Evolutionary conservation across 1,140 invertebrate species (phyloP), one percentile per base, ranked within the genome.

Genomic region (Lordiphosa clarofinis): DNA sequence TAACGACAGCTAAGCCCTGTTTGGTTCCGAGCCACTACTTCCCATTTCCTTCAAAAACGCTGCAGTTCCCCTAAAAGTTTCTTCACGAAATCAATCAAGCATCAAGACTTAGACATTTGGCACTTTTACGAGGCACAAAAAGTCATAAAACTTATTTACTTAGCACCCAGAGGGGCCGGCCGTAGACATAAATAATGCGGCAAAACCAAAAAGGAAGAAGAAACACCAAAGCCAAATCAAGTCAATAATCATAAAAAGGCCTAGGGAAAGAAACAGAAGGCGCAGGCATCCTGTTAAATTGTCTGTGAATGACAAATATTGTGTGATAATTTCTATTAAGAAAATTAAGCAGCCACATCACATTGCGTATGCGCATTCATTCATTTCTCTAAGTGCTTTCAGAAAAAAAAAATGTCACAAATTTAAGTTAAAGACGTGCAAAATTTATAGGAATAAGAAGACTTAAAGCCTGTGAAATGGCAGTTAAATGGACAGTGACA

Each of bases 131-230:
- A 84, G 63, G 37, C 70, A 62, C 63, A 68, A 54, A 71, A 81
- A 84, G 73, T 73, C 78, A 78, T 84, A 84, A 78, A 84, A 84
- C 64, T 84, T 84, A 84, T 84, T 84, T 84, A 84, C 78, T 84
- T 84, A 84, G 79, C 68, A 66, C 64, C 73, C 13, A 37, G 58
- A 42, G 24, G 37, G 35, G 9, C n/a, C 64, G 63, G 39, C 67
- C 53, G 24, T 28, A 21, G 47, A 39, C 63, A 78, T 72, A 75
- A 82, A 71, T 63, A 82, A 64, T 54, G 63, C 73, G 21, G 56
- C 33, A 62, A 39, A 49, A 58, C 46, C 39, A 8, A 50, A 57
- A 56, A 37, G 50, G 54, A 19, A 19, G 33, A 60, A 63, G 12
- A 33, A 13, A 43, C 31, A 28, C 33, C 46, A 57, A 57, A 55